Evolutionary conservation across 2,888 invertebrate genomes (phyloP), one percentile per base, ranked within the genome.

Genomic region (Cephalotes varians): DNA sequence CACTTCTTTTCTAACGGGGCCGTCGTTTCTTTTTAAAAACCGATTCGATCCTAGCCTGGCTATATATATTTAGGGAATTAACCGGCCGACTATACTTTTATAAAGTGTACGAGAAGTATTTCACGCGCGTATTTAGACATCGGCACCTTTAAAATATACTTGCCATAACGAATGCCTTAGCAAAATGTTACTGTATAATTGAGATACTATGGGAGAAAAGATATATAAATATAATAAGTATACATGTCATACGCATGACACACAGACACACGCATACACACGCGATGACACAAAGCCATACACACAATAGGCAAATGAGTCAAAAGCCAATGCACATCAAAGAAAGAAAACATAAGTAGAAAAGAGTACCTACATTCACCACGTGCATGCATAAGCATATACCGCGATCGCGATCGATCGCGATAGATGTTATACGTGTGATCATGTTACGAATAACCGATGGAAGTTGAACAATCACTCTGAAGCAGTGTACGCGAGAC

Each of bases 101-200:
- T 88, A 87, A 86, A 84, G 74, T 83, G 82, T 82, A 83, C 77
- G 86, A 85, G 85, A 90, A 87, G 86, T 83, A 83, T 83, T 87
- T 87, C 88, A 88, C 86, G 86, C 86, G 87, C 87, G 88, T 77
- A 67, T 88, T 86, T 91, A 88, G 91, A 92, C 90, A 88, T 88
- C 91, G 91, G 91, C 91, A 92, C 91, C 88, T 91, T 91, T 91
- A 88, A 90, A 91, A 92, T 91, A 92, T 92, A 94, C 92, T 94
- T 93, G 93, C 94, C 94, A 94, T 94, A 92, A 93, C 89, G 92
- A 94, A 93, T 94, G 94, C 94, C 93, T 94, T 94, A 94, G 94
- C 91, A 91, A 92, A 92, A 84, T 85, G 86, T 86, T 88, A 86
- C 79, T 88, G 86, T 86, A 90, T 88, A 79, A 90, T 90, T 88